Percentiles rank a stretch among this genome's conserved stretches.
phyloP scores from a whole-genome alignment of 2,113 vertebrate genomes.

The Rhagologus leucostigma region DNA sequence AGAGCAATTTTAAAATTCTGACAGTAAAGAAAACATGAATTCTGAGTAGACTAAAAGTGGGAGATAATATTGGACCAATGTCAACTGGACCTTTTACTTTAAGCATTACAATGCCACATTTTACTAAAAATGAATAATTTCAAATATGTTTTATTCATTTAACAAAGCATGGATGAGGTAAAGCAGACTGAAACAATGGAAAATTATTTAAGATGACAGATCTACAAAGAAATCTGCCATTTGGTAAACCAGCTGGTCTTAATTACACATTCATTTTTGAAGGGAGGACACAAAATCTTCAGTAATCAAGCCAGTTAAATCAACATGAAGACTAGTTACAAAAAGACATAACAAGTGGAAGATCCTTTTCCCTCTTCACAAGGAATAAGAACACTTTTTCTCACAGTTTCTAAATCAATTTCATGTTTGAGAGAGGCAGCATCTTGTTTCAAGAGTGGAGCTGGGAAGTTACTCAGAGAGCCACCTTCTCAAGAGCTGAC shows the following conservation, averaged over 20 bases:
- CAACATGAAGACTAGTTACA: background rate
- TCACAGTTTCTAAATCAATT: background rate
- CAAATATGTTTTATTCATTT: background rate
- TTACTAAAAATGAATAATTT: background rate
- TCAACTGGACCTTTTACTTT: background rate
- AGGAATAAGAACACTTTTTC: background rate
- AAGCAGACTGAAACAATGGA: background rate
- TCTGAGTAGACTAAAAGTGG: background rate
- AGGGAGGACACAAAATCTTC: background rate
- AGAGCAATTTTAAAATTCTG: background rate
- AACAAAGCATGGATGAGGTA: background rate
- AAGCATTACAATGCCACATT: background rate
- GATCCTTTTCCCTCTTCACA: background rate
- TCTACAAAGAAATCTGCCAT: constrained; percentile 4
- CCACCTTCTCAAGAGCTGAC: background rate
- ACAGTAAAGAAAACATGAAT: background rate
- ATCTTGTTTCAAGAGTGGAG: background rate
- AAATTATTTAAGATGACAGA: constrained; percentile 2
- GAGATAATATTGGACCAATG: background rate
- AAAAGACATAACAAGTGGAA: background rate
- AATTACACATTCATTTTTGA: background rate
- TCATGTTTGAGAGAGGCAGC: background rate
- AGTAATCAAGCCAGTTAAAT: background rate
- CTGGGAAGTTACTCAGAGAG: background rate
- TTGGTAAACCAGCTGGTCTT: constrained; percentile 25